Evolutionary conservation across 2,797 vertebrate genomes (phyloP), one percentile per base, ranked within the genome.

Genomic region (Gadopsis marmoratus): DNA sequence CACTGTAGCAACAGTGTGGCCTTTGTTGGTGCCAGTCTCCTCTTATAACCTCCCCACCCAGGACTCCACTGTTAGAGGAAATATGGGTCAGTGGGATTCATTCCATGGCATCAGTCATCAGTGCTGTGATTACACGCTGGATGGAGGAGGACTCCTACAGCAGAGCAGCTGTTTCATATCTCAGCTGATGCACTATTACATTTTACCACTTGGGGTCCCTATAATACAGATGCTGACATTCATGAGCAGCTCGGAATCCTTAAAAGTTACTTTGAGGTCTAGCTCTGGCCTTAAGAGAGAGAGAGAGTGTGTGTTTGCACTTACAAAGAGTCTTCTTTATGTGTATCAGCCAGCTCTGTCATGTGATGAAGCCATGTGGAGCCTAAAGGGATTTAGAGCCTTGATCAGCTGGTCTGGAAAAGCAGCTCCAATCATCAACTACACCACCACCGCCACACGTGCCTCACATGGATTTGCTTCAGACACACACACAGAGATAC

Each of bases 301-400:
- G 23, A 26, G 35, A 9, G 23, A 54, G 65, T 37, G 71, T 78
- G 78, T 82, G 35, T 78, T 69, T 58, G 72, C 61, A 1, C 79
- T 74, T 26, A 95, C 90, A 94, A 94, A 94, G 89, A 90, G 61
- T 62, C 84, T 82, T 85, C 76, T 93, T 84, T 85, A 81, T 87
- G 76, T 72, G 71, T 62, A 58, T 86, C 77, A 53, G 61, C 63
- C 76, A 21, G 63, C 9, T 39, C 74, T 79, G 86, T 89, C 94
- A 95, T 94, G 92, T 95, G 94, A 92, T 88, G 74, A 76, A 82
- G 89, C 85, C 86, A 87, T 67, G 87, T 87, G 89, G 85, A 89
- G 83, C 89, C 92, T 70, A 63, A 80, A 88, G 89, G 73, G 83
- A 55, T 50, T 51, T 59, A 31, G 71, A 63, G 61, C 47, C 10